Evolutionary conservation across 1,140 invertebrate genomes (phyloP), one percentile per base, ranked within the genome.

Genomic region (Leptinotarsa defecta): DNA sequence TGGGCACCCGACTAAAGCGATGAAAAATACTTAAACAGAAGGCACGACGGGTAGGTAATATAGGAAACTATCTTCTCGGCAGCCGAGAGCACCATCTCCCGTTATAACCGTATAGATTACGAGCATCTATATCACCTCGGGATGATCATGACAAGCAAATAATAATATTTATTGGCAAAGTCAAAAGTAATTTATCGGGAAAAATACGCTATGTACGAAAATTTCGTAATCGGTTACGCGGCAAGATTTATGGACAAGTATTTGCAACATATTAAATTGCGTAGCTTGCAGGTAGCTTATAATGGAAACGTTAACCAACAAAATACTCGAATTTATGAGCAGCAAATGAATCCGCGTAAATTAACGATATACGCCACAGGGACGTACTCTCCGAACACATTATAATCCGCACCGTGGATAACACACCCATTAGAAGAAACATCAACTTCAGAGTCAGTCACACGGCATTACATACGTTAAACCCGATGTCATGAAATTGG

Each of bases 241-340:
- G 24, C 62, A 57, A 68, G 68, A 74, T 74, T 77, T 74, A 77
- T 77, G 68, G 69, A 64, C 73, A 65, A 71, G 67, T 71, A 74
- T 75, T 75, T 77, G 73, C 74, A 71, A 77, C 65, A 69, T 72
- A 74, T 72, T 72, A 77, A 75, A 74, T 75, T 74, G 70, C 69
- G 63, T 71, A 67, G 63, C 73, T 74, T 43, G 64, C 62, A 65
- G 64, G 62, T 48, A 74, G 64, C 49, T 72, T 72, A 72, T 72
- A 72, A 62, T 72, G 70, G 70, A 72, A 72, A 72, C 57, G 70
- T 72, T 72, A 72, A 72, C 70, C 70, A 72, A 72, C 52, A 72
- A 72, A 43, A 72, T 67, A 65, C 72, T 22, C 62, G 43, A 68
- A 68, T 74, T 74, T 74, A 74, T 68, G 63, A 22, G 34, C 62